Conservation (phyloP, 2,113 vertebrate genomes). For the Merops nubicus region DNA sequence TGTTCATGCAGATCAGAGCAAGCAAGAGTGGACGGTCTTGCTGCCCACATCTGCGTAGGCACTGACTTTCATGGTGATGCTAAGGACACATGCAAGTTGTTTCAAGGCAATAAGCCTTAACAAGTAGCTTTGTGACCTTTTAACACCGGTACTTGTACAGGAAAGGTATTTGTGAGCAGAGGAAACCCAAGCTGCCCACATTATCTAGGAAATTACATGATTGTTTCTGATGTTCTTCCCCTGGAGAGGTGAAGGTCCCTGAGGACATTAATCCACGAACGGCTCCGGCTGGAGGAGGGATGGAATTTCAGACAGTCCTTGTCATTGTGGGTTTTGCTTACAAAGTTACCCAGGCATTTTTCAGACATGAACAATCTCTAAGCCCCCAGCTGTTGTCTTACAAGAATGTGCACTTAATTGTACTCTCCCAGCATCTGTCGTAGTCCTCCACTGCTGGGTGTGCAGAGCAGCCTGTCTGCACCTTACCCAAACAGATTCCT, state of each 20-base stretch:
- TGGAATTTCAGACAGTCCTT: not conserved
- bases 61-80: rapidly evolving
- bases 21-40: too few species aligned
- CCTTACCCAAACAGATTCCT: rapidly evolving
- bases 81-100: rapidly evolving
- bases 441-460: rapidly evolving
- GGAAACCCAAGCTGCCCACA: not conserved
- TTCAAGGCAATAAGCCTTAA: not conserved
- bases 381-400: not conserved
- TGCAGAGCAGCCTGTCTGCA: not conserved
- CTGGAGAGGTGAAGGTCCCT: not conserved
- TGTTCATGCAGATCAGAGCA: too few species aligned
- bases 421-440: rapidly evolving
- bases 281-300: not conserved
- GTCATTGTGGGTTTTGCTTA: not conserved
- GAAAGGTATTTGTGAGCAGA: not conserved
- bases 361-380: not conserved
- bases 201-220: not conserved
- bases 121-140: not conserved
- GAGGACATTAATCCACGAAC: not conserved
- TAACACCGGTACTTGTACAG: rapidly evolving
- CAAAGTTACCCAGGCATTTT: not conserved
- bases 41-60: rapidly evolving
- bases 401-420: rapidly evolving
- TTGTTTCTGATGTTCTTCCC: not conserved